phyloP scores from a whole-genome alignment of 2,888 invertebrate species.

The Synergus japonicus region DNA sequence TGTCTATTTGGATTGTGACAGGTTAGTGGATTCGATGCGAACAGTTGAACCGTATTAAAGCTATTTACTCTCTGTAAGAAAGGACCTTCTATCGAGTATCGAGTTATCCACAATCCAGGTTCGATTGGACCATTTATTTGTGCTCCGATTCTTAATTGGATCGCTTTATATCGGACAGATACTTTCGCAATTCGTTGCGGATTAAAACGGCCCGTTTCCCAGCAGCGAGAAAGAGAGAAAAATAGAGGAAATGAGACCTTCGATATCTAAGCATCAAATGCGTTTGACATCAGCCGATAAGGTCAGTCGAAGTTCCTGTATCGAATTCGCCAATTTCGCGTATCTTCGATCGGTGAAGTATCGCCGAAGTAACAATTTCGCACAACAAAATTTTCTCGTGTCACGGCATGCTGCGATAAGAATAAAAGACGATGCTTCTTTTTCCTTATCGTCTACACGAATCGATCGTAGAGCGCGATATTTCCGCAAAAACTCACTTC shows the following conservation, averaged over 20 bases:
- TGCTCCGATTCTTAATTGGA: slow-evolving; percentile 69
- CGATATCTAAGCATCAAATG: slow-evolving; percentile 32
- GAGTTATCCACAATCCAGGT: slow-evolving; percentile 58
- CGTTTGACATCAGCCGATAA: slow-evolving; percentile 37
- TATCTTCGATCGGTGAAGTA: slow-evolving; percentile 12
- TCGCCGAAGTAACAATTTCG: slow-evolving; percentile 30
- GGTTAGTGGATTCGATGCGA: slow-evolving; percentile 42
- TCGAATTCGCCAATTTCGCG: slow-evolving; percentile 23
- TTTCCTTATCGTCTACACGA: background rate
- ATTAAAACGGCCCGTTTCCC: slow-evolving; percentile 44
- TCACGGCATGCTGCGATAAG: slow-evolving; percentile 7
- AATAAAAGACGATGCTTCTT: slow-evolving; percentile 1
- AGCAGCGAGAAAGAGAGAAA: background rate
- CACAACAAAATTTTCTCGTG: slow-evolving; percentile 19
- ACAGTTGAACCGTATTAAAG: slow-evolving; percentile 48
- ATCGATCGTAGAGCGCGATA: background rate
- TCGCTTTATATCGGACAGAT: slow-evolving; percentile 65
- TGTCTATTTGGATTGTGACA: background rate
- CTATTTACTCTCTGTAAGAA: slow-evolving; percentile 53
- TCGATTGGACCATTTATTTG: slow-evolving; percentile 68
- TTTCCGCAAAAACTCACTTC: background rate
- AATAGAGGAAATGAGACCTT: background rate
- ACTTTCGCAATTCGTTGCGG: slow-evolving; percentile 52
- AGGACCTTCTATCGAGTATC: slow-evolving; percentile 52
- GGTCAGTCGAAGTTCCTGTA: background rate